Evolutionary conservation across 2,888 invertebrate genomes (phyloP).

Genomic region (Loripinus fragilis): DNA sequence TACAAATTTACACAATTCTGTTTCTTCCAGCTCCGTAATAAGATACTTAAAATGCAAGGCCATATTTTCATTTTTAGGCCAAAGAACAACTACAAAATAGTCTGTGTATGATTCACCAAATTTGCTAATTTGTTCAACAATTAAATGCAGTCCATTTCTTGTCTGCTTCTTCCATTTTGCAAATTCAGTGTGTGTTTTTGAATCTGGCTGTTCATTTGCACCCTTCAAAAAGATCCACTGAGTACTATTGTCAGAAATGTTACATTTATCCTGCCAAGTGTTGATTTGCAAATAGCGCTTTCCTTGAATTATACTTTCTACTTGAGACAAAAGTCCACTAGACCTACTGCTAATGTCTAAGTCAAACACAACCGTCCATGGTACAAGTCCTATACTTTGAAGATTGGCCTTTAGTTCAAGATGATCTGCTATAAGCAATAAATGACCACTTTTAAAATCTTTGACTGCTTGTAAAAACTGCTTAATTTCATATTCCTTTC

Average conservation of each 20-base stretch:
- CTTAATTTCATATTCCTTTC: neutral
- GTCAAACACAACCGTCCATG: constrained; percentile 66
- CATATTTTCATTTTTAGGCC: constrained; percentile 26
- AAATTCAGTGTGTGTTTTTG: constrained; percentile 34
- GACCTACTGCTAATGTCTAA: constrained; percentile 60
- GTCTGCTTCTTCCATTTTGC: constrained; percentile 50
- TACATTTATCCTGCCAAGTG: constrained; percentile 39
- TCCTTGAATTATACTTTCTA: constrained; percentile 38
- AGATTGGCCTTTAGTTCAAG: constrained; percentile 23
- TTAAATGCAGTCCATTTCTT: constrained; percentile 28
- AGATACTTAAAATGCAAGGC: neutral
- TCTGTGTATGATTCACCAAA: constrained; percentile 56
- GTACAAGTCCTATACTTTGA: constrained; percentile 48
- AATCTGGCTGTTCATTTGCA: constrained; percentile 58
- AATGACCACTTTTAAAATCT: constrained; percentile 57
- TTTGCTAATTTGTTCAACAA: constrained; percentile 40
- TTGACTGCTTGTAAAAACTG: constrained; percentile 28
- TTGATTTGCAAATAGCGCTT: constrained; percentile 42
- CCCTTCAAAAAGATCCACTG: constrained; percentile 58
- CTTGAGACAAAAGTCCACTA: constrained; percentile 52
- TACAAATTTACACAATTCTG: neutral
- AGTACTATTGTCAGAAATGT: constrained; percentile 42
- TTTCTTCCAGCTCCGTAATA: constrained; percentile 2
- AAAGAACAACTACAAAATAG: constrained; percentile 38
- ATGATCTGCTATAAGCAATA: constrained; percentile 55